Evolutionary conservation across 2,797 vertebrate genomes (phyloP).

Genomic region (Trachops cirrhosus): DNA sequence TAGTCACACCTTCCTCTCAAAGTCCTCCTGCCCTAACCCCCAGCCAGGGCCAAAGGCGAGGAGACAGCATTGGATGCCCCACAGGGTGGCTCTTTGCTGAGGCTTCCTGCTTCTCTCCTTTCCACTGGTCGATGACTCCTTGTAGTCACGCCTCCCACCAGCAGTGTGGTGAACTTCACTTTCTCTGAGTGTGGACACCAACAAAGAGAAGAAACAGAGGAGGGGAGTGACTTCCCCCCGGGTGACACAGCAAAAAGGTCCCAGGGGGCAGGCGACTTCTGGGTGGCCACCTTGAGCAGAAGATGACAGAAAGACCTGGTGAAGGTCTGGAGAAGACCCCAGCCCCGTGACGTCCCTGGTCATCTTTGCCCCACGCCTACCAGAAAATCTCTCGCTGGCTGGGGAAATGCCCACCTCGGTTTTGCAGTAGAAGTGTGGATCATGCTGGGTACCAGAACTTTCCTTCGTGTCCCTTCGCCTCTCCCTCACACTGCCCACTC

Average conservation of each 20-base stretch:
- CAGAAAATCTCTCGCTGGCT: not conserved
- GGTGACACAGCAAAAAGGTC: not conserved
- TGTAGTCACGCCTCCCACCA: not conserved
- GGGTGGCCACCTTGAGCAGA: not conserved
- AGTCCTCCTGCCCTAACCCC: not conserved
- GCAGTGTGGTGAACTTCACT: not conserved
- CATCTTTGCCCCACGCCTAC: not conserved
- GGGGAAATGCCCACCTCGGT: not conserved
- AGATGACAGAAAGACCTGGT: not conserved
- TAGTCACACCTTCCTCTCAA: slow-evolving; percentile 49
- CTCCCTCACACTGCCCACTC: not conserved
- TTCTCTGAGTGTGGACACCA: not conserved
- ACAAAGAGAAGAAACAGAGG: not conserved
- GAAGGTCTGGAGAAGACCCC: not conserved
- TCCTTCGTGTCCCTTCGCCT: not conserved
- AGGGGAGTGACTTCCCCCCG: not conserved
- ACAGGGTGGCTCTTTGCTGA: not conserved
- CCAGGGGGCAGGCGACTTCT: not conserved
- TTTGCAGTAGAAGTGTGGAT: not conserved
- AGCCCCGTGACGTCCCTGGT: accelerated
- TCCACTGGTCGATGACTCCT: not conserved
- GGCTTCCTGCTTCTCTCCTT: not conserved
- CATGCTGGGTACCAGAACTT: not conserved
- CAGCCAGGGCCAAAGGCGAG: not conserved
- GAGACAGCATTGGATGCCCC: not conserved